Base-by-base conservation (phyloP, 2,113 vertebrate species). In the Eidolon helvum region DNA sequence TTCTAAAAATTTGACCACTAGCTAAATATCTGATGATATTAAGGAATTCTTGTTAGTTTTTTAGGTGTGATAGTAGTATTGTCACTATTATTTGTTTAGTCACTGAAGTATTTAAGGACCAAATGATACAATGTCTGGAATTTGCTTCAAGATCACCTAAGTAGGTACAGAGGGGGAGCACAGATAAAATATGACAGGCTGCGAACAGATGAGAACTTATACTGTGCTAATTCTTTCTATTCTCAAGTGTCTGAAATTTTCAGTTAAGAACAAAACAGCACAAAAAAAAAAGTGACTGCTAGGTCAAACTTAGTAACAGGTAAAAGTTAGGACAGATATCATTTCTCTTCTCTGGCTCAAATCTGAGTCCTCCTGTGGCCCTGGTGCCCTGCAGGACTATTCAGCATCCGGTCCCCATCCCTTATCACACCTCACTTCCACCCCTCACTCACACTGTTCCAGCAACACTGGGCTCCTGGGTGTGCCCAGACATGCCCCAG, bases 121-220 rank as follows among this genome's bases (percentile, higher is more conserved):
- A 50, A 79, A 65, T 38, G 35, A 55, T 35, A 33, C 1, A 0
- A 50, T 1, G 10, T 55, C 57, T 77, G 38, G 33, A 10, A 92
- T 40, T 11, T 88, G 85, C 75, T 87, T 84, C 26, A 18, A 38
- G 24, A 72, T 38, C 78, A 55, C n/a, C 18, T 19, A 22, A 43
- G 33, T 1, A 48, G 35, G 50, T 33, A 26, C 4, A 3, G 24
- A 30, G 38, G 2, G 28, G 11, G 21, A 50, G 40, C 43, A 5
- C 53, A 82, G 53, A 48, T 5, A 55, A n/a, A 40, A n/a, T 18
- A 63, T 57, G 38, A 53, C 2, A 8, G 24, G 6, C 5, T 10
- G 2, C 5, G 28, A 4, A 35, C 7, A 10, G 28, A 4, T 9
- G 8, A 16, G 33, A 21, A 33, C 15, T 4, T 40, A 33, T 7